Evolutionary conservation across 2,888 invertebrate genomes (phyloP), one percentile per base, ranked within the genome.

Genomic region (Pteria penguin): DNA sequence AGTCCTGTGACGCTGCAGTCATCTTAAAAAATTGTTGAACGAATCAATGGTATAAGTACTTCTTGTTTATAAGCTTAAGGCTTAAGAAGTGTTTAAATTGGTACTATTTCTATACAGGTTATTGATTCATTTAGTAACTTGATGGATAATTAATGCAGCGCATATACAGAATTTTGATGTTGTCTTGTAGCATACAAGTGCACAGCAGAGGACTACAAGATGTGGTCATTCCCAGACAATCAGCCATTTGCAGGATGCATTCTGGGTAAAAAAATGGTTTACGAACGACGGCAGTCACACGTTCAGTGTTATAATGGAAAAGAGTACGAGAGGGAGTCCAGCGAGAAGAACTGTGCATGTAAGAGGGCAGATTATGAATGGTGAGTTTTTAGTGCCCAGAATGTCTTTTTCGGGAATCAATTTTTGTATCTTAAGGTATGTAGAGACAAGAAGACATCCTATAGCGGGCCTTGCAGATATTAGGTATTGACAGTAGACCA

Each of bases 321-420:
- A 4, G 94, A 95, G 88, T 97, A 96, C 88, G 95, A 95, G 81
- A 93, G 96, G 72, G 94, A 95, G 0, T 93, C 95, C 0, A 94
- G 94, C 63, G 94, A 94, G 70, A 95, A 95, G 88, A 94, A 94
- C 4, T 98, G 98, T 89, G 94, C 94, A 75, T 97, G 98, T 89
- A 95, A 95, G 72, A 93, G 95, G 55, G 93, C 95, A 76, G 97
- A 98, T 92, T 97, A 95, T 91, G 96, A 97, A 92, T 97, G 95
- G 94, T 94, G 89, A 90, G 91, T 82, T 11, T 55, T 60, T 32
- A 27, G 27, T 8, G 18, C 45, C 18, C 8, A 45, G 18, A 45
- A 8, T 45, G 18, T 45, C 8, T 45, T 45, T 45, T 45, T 18
- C 8, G 45, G 18, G 18, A 45, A 14, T 14, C 8, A 27, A 24